phyloP scores from a whole-genome alignment of 2,113 vertebrate genomes.

The Crypturellus undulatus region DNA sequence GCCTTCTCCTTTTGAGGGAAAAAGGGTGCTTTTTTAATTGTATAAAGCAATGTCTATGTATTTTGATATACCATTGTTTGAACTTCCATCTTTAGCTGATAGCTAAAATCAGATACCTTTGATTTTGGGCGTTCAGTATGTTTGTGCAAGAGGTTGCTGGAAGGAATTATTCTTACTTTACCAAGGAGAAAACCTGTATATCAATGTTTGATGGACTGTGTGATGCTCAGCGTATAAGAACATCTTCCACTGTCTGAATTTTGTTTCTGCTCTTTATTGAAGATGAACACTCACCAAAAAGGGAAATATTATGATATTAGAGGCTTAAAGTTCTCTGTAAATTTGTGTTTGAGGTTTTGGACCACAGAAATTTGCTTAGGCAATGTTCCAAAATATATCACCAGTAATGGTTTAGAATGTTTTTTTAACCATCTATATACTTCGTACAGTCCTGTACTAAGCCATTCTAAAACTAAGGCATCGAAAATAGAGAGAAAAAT shows the following conservation, averaged over 20 bases:
- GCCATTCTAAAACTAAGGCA: constrained; percentile 43
- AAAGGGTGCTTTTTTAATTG: constrained; percentile 83
- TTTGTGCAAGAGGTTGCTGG: constrained; percentile 74
- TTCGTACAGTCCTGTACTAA: constrained; percentile 65
- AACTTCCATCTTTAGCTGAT: constrained; percentile 87
- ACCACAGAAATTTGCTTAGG: constrained; percentile 60
- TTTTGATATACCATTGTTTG: constrained; percentile 93
- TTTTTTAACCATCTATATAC: constrained; percentile 53
- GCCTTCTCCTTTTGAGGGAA: constrained; percentile 80
- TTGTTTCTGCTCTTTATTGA: constrained; percentile 81
- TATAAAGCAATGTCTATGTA: constrained; percentile 77
- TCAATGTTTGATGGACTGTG: constrained; percentile 86
- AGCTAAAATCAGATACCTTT: constrained; percentile 73
- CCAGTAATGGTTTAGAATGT: constrained; percentile 61
- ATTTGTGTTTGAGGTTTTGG: constrained; percentile 58
- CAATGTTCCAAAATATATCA: constrained; percentile 52
- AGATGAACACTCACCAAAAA: constrained; percentile 88
- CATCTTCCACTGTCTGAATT: constrained; percentile 77
- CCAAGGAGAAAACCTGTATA: constrained; percentile 68
- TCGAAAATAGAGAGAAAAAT: constrained; percentile 55
- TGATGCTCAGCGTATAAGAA: constrained; percentile 80
- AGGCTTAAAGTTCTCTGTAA: constrained; percentile 48
- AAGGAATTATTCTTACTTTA: constrained; percentile 74
- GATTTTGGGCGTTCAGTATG: constrained; percentile 71
- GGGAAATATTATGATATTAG: constrained; percentile 3